Conservation (phyloP, 2,113 vertebrate genomes). For the Hippocampus guttulatus region DNA sequence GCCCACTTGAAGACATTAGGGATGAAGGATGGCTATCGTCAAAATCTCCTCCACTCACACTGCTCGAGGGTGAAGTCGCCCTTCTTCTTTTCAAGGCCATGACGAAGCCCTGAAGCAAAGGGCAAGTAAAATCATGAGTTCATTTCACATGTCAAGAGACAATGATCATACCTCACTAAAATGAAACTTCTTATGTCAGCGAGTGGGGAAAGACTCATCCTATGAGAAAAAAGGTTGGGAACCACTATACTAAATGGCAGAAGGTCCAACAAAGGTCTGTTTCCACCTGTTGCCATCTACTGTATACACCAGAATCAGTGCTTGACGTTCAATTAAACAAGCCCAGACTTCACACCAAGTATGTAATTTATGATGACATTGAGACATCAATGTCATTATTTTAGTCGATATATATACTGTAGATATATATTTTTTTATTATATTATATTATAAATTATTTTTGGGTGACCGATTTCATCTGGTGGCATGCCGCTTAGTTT, state of each 20-base stretch:
- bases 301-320: not conserved
- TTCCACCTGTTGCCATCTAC: not conserved
- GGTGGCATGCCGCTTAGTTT: not conserved
- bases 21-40: slow-evolving; percentile 89
- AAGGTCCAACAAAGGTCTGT: not conserved
- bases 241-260: not conserved
- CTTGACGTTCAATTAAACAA: not conserved
- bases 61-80: slow-evolving; percentile 95
- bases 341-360: not conserved
- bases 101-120: slow-evolving; percentile 44
- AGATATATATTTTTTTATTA: not conserved
- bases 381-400: not conserved
- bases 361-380: not conserved
- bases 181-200: not conserved
- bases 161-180: not conserved
- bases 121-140: slow-evolving; percentile 7
- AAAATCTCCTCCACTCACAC: slow-evolving; percentile 93
- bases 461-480: not conserved
- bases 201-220: too few relatives aligned
- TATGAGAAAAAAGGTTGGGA: not conserved
- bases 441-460: too few relatives aligned
- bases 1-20: slow-evolving; percentile 81
- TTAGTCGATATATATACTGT: not conserved
- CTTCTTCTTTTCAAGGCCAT: slow-evolving; percentile 98
- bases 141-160: not conserved